These are phyloP conservation scores for Hyppa rectilinea DNA, from an alignment of 2,888 invertebrate genomes.

Conservation along the genomic window DNA sequence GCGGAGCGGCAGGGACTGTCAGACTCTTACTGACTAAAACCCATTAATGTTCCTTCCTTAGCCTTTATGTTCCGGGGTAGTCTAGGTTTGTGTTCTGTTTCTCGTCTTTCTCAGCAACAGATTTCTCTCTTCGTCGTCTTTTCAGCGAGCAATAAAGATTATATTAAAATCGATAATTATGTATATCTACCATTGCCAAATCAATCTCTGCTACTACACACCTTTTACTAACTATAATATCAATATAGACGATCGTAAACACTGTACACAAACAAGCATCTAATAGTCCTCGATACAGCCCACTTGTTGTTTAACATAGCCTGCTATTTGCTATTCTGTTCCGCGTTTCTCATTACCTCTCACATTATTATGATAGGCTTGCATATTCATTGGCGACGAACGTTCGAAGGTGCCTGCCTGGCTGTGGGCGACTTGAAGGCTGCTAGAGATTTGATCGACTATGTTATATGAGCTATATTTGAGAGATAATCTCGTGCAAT, in stretches of 20 bases:
- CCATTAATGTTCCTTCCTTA: too few relatives aligned
- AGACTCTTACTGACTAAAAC: too few relatives aligned
- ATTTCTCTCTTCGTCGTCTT: background rate
- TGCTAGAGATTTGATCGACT: background rate
- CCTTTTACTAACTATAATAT: too few relatives aligned
- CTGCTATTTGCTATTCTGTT: conserved; percentile 64
- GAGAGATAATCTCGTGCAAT: too few relatives aligned
- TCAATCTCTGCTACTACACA: background rate
- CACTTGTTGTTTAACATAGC: conserved; percentile 71
- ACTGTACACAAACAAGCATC: background rate
- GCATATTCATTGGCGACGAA: conserved; percentile 75
- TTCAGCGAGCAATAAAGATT: too few relatives aligned
- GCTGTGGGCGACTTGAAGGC: conserved; percentile 23
- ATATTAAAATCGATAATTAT: too few relatives aligned
- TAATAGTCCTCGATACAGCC: conserved; percentile 51
- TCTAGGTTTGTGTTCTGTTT: too few relatives aligned
- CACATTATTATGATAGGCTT: conserved; percentile 78
- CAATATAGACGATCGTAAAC: conserved; percentile 2
- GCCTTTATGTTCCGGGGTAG: too few relatives aligned
- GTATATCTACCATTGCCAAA: too few relatives aligned
- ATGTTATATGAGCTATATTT: background rate
- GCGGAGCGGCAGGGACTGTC: too few relatives aligned
- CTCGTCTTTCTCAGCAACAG: too few relatives aligned
- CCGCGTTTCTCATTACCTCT: conserved; percentile 82
- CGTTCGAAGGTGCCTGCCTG: conserved; percentile 61